These are phyloP conservation scores for Glaucopsyche alexis DNA, from an alignment of 2,888 invertebrate species.

Conservation along the genomic window DNA sequence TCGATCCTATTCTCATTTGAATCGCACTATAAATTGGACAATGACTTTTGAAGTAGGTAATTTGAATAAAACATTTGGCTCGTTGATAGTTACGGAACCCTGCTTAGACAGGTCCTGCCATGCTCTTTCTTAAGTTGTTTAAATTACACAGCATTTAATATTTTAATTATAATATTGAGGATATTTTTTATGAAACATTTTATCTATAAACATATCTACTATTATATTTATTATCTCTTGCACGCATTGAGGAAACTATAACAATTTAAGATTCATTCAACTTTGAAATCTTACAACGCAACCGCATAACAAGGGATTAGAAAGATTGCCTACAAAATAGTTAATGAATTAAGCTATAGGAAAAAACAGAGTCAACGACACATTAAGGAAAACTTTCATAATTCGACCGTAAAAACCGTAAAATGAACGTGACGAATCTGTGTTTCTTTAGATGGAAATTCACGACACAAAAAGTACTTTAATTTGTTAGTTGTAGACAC, in stretches of 20 bases:
- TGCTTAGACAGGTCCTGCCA: no score
- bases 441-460: slow-evolving; percentile 46
- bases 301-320: slow-evolving; percentile 31
- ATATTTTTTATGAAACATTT: no score
- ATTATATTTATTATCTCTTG: neutral
- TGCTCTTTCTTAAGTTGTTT: no score
- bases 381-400: slow-evolving; percentile 63
- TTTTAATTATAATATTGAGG: no score
- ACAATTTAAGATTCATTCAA: slow-evolving; percentile 9
- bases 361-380: slow-evolving; percentile 60
- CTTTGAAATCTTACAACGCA: neutral
- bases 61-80: no score
- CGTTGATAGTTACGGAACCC: no score
- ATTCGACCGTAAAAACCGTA: slow-evolving; percentile 52
- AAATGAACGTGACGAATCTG: slow-evolving; percentile 59
- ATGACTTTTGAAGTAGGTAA: no score
- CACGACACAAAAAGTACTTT: slow-evolving; percentile 39
- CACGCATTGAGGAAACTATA: neutral
- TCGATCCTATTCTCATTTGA: no score
- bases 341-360: slow-evolving; percentile 37
- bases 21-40: no score
- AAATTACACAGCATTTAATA: no score
- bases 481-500: slow-evolving; percentile 31
- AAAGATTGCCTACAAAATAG: slow-evolving; percentile 37
- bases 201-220: no score